These are phyloP conservation scores for Melinopterus prodromus DNA, from an alignment of 2,888 invertebrate species.

Conservation along the genomic window DNA sequence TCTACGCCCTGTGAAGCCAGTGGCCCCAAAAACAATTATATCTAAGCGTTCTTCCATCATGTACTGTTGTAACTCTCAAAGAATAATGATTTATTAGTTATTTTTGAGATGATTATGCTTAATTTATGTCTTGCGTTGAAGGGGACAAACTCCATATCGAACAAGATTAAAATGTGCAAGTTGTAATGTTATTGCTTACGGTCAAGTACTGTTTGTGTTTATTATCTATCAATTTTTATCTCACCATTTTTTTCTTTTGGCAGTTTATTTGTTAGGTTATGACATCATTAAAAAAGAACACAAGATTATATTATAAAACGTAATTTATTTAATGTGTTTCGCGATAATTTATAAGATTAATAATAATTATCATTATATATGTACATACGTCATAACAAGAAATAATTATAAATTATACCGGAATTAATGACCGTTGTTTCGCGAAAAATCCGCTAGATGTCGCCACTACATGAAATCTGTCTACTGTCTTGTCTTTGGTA, in stretches of 20 bases:
- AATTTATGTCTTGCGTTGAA: not conserved
- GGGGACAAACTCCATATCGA: not conserved
- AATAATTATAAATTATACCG: not conserved
- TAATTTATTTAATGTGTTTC: too few species aligned
- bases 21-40: conserved; percentile 91
- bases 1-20: conserved; percentile 91
- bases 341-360: too few species aligned
- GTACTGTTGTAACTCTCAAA: not conserved
- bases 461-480: not conserved
- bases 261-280: too few species aligned
- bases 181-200: conserved; percentile 7
- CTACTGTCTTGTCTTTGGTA: not conserved
- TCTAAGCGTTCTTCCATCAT: conserved; percentile 67
- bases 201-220: not conserved
- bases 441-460: not conserved
- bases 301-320: too few species aligned
- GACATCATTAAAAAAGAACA: too few species aligned
- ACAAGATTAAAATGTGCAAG: conserved; percentile 17
- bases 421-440: not conserved
- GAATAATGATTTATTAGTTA: not conserved
- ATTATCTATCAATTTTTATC: not conserved
- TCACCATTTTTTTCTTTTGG: too few species aligned
- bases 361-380: too few species aligned
- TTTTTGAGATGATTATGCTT: not conserved
- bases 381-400: not conserved